Conservation (phyloP, 2,113 vertebrate species). For the Channa argus region DNA sequence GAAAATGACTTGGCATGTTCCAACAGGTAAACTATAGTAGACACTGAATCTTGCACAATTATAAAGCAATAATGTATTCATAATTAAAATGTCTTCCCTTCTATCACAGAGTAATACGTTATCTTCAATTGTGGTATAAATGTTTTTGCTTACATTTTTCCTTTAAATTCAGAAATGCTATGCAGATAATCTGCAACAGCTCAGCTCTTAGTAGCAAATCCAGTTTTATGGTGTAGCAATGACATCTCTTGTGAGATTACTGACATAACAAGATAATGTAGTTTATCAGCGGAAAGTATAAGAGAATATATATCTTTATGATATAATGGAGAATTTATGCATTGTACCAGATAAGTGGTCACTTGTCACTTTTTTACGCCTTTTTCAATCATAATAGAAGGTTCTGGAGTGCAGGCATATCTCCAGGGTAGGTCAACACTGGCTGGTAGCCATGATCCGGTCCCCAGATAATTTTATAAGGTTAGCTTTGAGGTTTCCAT, state of each 20-base stretch:
- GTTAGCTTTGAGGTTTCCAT: slow-evolving; percentile 65
- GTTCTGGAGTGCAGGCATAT: slow-evolving; percentile 21
- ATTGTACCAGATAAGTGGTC: background rate
- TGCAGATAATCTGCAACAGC: slow-evolving; percentile 23
- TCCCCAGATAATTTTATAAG: slow-evolving; percentile 51
- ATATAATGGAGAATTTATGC: background rate
- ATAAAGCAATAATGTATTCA: background rate
- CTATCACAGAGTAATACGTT: too few species aligned
- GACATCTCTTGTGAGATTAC: background rate
- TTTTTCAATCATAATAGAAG: slow-evolving; percentile 40
- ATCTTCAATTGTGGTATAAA: too few species aligned
- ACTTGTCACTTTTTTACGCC: too few species aligned
- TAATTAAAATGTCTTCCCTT: background rate
- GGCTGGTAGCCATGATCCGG: slow-evolving; percentile 30
- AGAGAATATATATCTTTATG: background rate
- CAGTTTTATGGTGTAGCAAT: background rate
- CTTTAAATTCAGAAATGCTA: background rate
- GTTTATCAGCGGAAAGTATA: too few species aligned
- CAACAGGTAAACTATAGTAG: too few species aligned
- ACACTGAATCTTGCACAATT: background rate
- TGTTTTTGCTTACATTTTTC: too few species aligned
- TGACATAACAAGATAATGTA: too few species aligned
- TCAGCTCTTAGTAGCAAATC: slow-evolving; percentile 20
- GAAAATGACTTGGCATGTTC: too few species aligned
- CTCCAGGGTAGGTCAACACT: slow-evolving; percentile 33